Percentiles rank a stretch among this genome's conserved stretches.
Conservation (phyloP, 1,140 invertebrate species). For the Fopius arisanus region DNA sequence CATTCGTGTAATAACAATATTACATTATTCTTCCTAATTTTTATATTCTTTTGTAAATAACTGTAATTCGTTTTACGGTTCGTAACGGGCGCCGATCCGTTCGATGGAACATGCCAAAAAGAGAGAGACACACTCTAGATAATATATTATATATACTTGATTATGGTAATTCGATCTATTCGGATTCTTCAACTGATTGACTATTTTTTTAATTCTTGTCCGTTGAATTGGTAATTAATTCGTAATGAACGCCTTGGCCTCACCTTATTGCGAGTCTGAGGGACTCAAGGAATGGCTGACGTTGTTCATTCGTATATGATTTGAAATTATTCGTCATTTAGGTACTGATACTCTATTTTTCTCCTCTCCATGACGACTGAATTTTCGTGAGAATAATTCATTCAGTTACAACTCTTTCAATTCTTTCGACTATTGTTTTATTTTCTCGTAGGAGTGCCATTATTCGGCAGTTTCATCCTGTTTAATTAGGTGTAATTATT, state of each 20-base stretch:
- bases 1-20: not conserved
- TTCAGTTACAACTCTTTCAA: not conserved
- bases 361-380: not conserved
- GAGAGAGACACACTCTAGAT: constrained; percentile 46
- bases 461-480: constrained; percentile 43
- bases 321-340: not conserved
- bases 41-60: constrained; percentile 28
- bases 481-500: constrained; percentile 20
- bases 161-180: constrained; percentile 12
- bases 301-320: constrained; percentile 52
- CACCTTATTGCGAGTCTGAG: constrained; percentile 45
- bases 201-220: constrained; percentile 12
- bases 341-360: not conserved
- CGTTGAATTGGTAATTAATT: constrained; percentile 13
- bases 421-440: not conserved
- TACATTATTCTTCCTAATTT: constrained; percentile 8
- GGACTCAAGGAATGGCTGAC: constrained; percentile 59
- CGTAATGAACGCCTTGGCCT: constrained; percentile 62
- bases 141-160: constrained; percentile 34
- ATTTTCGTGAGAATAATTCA: constrained; percentile 1
- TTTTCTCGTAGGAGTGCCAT: constrained; percentile 46
- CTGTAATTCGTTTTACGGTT: constrained; percentile 27
- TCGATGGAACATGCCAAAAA: constrained; percentile 63
- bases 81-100: not conserved
- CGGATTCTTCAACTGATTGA: constrained; percentile 2